These are phyloP conservation scores for Julus scandinavius DNA, from an alignment of 2,888 invertebrate genomes.

Conservation along the genomic window DNA sequence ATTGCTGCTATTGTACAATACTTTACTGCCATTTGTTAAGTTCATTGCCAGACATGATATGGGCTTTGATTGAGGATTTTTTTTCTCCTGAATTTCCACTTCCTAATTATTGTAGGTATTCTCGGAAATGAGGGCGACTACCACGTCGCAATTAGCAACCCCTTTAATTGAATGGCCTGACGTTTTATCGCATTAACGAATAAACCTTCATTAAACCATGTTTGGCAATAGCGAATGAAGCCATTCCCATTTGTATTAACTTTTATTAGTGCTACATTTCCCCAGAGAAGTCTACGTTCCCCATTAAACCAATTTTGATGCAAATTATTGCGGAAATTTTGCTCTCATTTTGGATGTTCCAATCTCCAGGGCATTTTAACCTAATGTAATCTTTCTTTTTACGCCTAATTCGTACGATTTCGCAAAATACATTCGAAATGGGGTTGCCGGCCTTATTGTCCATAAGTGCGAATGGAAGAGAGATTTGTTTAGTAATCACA, in stretches of 20 bases:
- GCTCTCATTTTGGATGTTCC: constrained; percentile 6
- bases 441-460: background rate
- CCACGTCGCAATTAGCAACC: constrained; percentile 44
- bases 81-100: background rate
- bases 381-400: background rate
- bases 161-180: constrained; percentile 15
- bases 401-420: background rate
- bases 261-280: constrained; percentile 45
- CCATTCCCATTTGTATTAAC: constrained; percentile 41
- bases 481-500: background rate
- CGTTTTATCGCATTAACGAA: constrained; percentile 40
- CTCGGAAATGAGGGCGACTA: constrained; percentile 9
- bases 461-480: background rate
- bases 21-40: background rate
- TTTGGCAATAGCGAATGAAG: constrained; percentile 29
- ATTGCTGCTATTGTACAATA: background rate
- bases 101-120: constrained; percentile 8
- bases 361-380: constrained; percentile 10
- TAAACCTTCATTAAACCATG: constrained; percentile 45
- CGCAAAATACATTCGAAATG: background rate
- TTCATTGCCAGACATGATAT: background rate
- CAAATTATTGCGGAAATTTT: constrained; percentile 30
- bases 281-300: background rate
- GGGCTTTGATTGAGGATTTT: background rate
- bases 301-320: constrained; percentile 15